Evolutionary conservation across 2,113 vertebrate genomes (phyloP), one percentile per base, ranked within the genome.

Genomic region (Merops nubicus): DNA sequence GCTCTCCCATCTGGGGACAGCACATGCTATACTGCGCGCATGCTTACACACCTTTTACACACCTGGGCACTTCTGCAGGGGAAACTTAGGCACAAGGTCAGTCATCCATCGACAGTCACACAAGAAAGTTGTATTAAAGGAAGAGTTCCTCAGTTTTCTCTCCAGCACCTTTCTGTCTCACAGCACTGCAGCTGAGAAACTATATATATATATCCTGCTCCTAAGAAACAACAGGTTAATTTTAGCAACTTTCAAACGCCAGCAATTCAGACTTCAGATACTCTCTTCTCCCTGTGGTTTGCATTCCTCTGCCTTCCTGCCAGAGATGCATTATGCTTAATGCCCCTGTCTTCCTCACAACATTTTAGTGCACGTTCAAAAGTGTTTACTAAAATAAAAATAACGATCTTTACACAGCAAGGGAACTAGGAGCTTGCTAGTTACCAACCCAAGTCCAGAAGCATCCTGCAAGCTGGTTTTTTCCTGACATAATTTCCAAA

Each of bases 1-100:
- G 54, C 47, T 28, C 29, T n/a, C 67, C 11, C 73, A 43, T 1
- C 31, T 9, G 13, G 3, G 38, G 12, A 0, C 1, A 45, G 50
- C 60, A 75, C 23, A 42, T 0, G 0, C 43, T 22, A 12, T 2
- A 2, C 64, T 9, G 19, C 0, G 4, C 6, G 36, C 7, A 4
- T 4, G 5, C 47, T 21, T 26, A 10, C 72, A 40, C 23, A 18
- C n/a, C n/a, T n/a, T n/a, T n/a, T n/a, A n/a, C n/a, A n/a, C n/a
- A n/a, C n/a, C n/a, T n/a, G 6, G 40, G 12, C 19, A 3, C 33
- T 33, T 16, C 42, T 15, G 22, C 29, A 23, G 23, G 47, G 82
- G 68, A 73, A 90, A 93, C 57, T 25, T 60, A 94, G 36, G 85
- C 48, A 76, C 45, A 2, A 19, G 29, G 23, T 31, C 38, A 51